A percentile compares a stretch with the other conserved stretches of the same genome.
Evolutionary conservation across 2,113 vertebrate species (phyloP).

Genomic region (Trematomus loennbergii): DNA sequence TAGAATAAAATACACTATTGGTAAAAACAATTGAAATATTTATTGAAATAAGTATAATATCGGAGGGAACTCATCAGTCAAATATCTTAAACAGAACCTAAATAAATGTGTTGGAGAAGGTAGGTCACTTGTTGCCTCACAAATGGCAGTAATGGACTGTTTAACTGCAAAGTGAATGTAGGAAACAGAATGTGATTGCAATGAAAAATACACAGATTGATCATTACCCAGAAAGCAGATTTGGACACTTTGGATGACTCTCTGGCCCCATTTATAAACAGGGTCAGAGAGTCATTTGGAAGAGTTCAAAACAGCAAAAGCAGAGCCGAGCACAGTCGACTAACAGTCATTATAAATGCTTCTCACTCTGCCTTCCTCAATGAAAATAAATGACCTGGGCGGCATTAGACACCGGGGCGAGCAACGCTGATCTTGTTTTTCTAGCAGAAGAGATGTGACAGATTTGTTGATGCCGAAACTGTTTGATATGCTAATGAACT

Average conservation of each 20-base stretch:
- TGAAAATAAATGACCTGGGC: slow-evolving; percentile 71
- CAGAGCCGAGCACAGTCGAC: slow-evolving; percentile 24
- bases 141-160: background rate
- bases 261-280: slow-evolving; percentile 31
- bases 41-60: no score
- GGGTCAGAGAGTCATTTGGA: slow-evolving; percentile 16
- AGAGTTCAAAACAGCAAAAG: slow-evolving; percentile 18
- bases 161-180: background rate
- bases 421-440: slow-evolving; percentile 65
- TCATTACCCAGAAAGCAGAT: slow-evolving; percentile 38
- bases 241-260: slow-evolving; percentile 16
- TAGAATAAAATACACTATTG: no score
- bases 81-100: background rate
- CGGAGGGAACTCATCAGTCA: background rate
- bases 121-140: no score
- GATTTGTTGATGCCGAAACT: slow-evolving; percentile 58
- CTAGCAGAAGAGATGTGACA: slow-evolving; percentile 58
- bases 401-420: slow-evolving; percentile 37
- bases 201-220: slow-evolving; percentile 9
- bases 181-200: background rate
- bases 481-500: slow-evolving; percentile 68
- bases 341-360: slow-evolving; percentile 62
- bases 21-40: no score
- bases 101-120: no score
- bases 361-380: slow-evolving; percentile 57